A percentile compares a stretch with the other conserved stretches of the same genome.
These are phyloP conservation scores for Blomia tropicalis DNA, from an alignment of 2,888 invertebrate genomes.

Conservation along the genomic window DNA sequence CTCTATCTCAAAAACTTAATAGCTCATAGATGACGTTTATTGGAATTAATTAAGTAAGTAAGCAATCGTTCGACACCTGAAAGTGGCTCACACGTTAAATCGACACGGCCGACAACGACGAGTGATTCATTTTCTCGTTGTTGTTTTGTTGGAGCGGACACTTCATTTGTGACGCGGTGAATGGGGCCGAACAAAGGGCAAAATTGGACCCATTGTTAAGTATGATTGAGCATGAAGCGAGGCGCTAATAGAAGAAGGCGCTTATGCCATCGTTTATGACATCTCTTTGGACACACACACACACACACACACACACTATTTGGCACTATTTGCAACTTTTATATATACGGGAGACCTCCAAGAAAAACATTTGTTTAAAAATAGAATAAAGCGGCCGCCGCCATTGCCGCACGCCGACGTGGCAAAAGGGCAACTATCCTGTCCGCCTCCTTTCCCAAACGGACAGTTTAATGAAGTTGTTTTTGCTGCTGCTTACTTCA, in stretches of 20 bases:
- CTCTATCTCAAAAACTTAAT: neutral
- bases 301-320: no score
- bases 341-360: constrained; percentile 10
- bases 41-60: constrained; percentile 15
- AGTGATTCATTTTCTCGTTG: no score
- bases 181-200: constrained; percentile 2
- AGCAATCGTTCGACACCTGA: constrained; percentile 14
- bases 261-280: constrained; percentile 15
- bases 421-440: neutral
- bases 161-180: neutral
- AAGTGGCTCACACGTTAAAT: constrained; percentile 9
- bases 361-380: constrained; percentile 12
- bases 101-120: no score
- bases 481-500: no score
- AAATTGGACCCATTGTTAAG: constrained; percentile 11
- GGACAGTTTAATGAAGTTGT: constrained; percentile 11
- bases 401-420: neutral
- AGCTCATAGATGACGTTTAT: constrained; percentile 15
- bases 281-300: constrained; percentile 12
- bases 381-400: neutral
- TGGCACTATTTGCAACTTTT: no score
- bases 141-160: neutral
- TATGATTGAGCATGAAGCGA: constrained; percentile 13
- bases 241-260: constrained; percentile 6
- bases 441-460: constrained; percentile 10